phyloP scores from a whole-genome alignment of 2,888 invertebrate species.

The Drosophila paucipuncta region DNA sequence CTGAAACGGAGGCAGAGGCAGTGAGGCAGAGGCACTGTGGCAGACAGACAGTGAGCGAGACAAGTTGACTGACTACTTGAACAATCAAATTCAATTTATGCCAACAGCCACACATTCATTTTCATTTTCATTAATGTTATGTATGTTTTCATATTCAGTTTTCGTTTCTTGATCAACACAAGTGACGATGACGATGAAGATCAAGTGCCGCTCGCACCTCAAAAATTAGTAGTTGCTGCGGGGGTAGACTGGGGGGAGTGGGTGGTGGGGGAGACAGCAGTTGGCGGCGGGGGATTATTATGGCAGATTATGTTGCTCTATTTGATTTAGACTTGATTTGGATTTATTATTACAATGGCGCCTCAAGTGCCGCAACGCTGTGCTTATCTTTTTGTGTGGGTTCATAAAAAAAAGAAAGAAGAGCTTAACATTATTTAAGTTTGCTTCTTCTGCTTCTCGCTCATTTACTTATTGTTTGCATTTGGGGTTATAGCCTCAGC shows the following conservation, averaged over 20 bases:
- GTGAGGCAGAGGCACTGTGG: slow-evolving; percentile 6
- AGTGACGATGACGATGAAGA: slow-evolving; percentile 51
- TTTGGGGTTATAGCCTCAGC: slow-evolving; percentile 42
- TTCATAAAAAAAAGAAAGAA: slow-evolving; percentile 41
- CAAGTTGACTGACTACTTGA: slow-evolving; percentile 72
- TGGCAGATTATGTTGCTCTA: slow-evolving; percentile 78
- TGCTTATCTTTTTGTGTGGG: slow-evolving; percentile 71
- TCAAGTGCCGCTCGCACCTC: slow-evolving; percentile 63
- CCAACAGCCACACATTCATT: slow-evolving; percentile 68
- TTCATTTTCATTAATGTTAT: slow-evolving; percentile 62
- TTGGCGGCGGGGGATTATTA: slow-evolving; percentile 36
- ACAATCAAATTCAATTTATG: slow-evolving; percentile 82
- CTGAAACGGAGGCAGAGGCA: slow-evolving; percentile 7
- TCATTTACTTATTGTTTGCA: slow-evolving; percentile 47
- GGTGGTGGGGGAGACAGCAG: not conserved
- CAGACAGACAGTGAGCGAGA: slow-evolving; percentile 40
- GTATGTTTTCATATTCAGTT: slow-evolving; percentile 52
- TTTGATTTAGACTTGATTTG: slow-evolving; percentile 79
- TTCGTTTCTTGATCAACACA: slow-evolving; percentile 61
- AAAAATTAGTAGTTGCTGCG: slow-evolving; percentile 33
- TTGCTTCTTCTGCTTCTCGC: slow-evolving; percentile 29
- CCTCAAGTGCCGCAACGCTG: slow-evolving; percentile 69
- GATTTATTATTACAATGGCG: slow-evolving; percentile 81
- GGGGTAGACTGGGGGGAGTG: not conserved
- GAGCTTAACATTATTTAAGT: slow-evolving; percentile 66